phyloP scores from a whole-genome alignment of 2,797 vertebrate genomes.

The Columba guinea region DNA sequence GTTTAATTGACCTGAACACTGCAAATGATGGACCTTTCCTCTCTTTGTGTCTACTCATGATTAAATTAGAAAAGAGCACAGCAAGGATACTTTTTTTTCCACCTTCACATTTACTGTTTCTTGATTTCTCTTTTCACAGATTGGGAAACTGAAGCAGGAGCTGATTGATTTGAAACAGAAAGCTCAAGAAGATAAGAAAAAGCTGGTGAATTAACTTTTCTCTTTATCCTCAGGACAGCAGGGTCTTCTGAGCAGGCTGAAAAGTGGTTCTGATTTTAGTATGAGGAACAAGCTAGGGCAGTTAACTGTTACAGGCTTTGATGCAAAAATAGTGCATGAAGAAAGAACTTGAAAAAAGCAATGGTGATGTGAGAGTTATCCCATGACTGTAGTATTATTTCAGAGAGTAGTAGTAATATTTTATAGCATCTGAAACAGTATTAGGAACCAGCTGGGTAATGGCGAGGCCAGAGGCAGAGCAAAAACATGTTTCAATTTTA shows the following conservation, averaged over 20 bases:
- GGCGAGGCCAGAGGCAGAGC: neutral
- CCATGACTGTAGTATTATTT: neutral
- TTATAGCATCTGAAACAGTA: neutral
- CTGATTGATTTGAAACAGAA: constrained; percentile 72
- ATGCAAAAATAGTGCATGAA: neutral
- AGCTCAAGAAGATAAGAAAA: constrained; percentile 76
- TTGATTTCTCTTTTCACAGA: constrained; percentile 72
- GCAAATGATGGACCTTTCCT: neutral
- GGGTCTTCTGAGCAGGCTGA: neutral
- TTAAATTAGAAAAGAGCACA: neutral
- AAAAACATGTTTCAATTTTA: neutral
- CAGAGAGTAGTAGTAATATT: neutral
- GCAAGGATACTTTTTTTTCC: neutral
- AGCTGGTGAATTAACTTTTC: constrained; percentile 77
- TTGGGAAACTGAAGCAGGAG: constrained; percentile 77
- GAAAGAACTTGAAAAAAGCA: neutral
- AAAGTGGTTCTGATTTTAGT: neutral
- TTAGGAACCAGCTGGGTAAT: neutral
- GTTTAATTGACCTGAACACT: neutral
- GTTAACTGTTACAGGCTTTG: neutral
- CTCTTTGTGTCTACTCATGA: neutral
- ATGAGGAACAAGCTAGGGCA: neutral
- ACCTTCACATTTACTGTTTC: neutral
- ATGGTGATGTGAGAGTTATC: neutral
- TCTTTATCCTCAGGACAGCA: neutral